phyloP scores from a whole-genome alignment of 2,797 vertebrate species.

The Nyctalus aviator region DNA sequence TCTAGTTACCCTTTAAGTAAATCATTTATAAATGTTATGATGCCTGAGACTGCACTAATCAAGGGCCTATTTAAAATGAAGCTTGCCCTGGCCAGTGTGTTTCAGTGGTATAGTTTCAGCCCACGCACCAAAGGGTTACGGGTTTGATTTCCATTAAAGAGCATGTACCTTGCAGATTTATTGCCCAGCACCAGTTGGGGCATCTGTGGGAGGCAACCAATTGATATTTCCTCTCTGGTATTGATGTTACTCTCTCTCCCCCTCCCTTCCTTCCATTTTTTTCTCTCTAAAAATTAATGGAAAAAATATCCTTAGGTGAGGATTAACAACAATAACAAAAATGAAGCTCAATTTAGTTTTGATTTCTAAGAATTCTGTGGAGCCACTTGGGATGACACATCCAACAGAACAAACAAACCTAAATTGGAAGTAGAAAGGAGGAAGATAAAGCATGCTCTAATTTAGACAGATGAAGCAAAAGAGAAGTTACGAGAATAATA shows the following conservation, averaged over 20 bases:
- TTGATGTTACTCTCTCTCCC: no score
- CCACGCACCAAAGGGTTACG: no score
- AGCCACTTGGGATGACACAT: neutral
- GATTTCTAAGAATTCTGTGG: conserved; percentile 17
- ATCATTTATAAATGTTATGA: neutral
- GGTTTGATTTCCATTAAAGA: no score
- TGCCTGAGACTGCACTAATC: neutral
- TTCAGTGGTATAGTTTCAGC: no score
- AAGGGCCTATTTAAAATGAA: conserved; percentile 33
- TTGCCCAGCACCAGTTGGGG: no score
- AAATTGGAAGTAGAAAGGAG: conserved; percentile 53
- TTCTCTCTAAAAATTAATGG: no score
- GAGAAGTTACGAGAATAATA: conserved; percentile 12
- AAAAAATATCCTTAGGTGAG: no score
- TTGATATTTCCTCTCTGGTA: no score
- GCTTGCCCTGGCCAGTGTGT: no score
- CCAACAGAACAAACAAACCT: neutral
- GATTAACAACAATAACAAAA: neutral
- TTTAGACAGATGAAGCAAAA: conserved; percentile 48
- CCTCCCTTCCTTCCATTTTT: no score
- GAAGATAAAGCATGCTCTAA: conserved; percentile 21
- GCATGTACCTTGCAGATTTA: no score
- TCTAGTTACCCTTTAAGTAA: neutral
- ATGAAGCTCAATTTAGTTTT: conserved; percentile 23
- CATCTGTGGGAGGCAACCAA: no score